A percentile compares a stretch with the other conserved stretches of the same genome.
These are phyloP conservation scores for Larimichthys crocea DNA, from an alignment of 2,113 vertebrate genomes.

Conservation along the genomic window DNA sequence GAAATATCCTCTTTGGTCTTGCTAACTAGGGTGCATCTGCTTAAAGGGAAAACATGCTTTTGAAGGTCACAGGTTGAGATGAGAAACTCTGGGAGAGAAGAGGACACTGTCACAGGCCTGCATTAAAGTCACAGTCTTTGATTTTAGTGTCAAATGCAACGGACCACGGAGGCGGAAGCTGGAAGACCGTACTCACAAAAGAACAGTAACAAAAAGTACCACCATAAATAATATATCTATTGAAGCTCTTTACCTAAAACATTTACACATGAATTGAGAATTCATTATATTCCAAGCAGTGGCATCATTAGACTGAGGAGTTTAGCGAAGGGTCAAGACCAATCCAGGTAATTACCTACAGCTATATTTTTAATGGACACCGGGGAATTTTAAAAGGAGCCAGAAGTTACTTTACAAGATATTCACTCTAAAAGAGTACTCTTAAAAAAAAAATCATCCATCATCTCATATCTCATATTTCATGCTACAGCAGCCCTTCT, in stretches of 20 bases:
- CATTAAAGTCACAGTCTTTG: constrained; percentile 37
- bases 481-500: background rate
- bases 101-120: constrained; percentile 33
- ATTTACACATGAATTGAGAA: constrained; percentile 14
- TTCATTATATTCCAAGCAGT: background rate
- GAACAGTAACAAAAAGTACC: constrained; percentile 16
- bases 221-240: constrained; percentile 9
- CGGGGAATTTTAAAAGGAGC: constrained; percentile 9
- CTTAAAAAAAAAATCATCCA: constrained; percentile 13
- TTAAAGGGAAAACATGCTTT: constrained; percentile 43
- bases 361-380: constrained; percentile 35
- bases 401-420: constrained; percentile 8
- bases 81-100: constrained; percentile 36
- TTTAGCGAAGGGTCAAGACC: constrained; percentile 16
- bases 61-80: constrained; percentile 60
- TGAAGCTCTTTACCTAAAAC: constrained; percentile 39
- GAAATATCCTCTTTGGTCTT: constrained; percentile 59
- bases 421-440: constrained; percentile 14
- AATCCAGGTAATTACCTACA: constrained; percentile 28
- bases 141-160: constrained; percentile 41
- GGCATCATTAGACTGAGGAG: background rate
- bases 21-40: constrained; percentile 34
- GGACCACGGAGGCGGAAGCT: background rate
- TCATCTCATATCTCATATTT: constrained; percentile 20
- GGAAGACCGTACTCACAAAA: background rate